Evolutionary conservation across 2,113 vertebrate genomes (phyloP), one percentile per base, ranked within the genome.

Genomic region (Dunckerocampus dactyliophorus): DNA sequence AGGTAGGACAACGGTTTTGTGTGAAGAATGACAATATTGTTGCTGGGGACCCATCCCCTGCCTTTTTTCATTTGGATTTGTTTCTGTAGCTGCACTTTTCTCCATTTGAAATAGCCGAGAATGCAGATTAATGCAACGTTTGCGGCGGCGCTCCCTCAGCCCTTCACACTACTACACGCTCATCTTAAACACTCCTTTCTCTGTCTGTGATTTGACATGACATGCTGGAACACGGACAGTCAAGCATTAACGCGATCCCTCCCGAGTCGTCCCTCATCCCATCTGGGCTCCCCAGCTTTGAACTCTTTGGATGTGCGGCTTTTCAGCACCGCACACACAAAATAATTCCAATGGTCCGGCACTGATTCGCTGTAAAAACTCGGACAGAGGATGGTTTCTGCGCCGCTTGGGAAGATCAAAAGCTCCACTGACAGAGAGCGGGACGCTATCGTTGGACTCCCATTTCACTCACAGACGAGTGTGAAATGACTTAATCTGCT

Each of bases 401-500:
- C 31, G 65, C 75, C 47, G 68, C 84, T 81, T 59, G 66, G 70
- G 72, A 86, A 88, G 86, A 88, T 88, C 87, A 88, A 88, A 88
- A 85, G 85, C 85, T 71, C 54, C 47, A 75, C 69, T 79, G 81
- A 64, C 77, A 62, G 74, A 74, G 78, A 81, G 77, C 60, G 48
- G 66, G 85, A 85, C 82, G 82, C 10, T 85, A 88, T 87, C 85
- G 31, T 15, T 8, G 16, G 55, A 61, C 81, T 84, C 82, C 78
- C 85, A 84, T 87, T 88, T 86, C 76, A 82, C 82, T 83, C 84
- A 80, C 72, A 86, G 82, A 76, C 75, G 74, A 86, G 85, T 87
- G 85, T 88, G 87, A 87, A 87, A 87, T 88, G 82, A 85, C 87
- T 87, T 86, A 81, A 84, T 87, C 85, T 81, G 79, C 81, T 81